Evolutionary conservation across 1,140 invertebrate genomes (phyloP), one percentile per base, ranked within the genome.

Genomic region (Pogonomyrmex barbatus): DNA sequence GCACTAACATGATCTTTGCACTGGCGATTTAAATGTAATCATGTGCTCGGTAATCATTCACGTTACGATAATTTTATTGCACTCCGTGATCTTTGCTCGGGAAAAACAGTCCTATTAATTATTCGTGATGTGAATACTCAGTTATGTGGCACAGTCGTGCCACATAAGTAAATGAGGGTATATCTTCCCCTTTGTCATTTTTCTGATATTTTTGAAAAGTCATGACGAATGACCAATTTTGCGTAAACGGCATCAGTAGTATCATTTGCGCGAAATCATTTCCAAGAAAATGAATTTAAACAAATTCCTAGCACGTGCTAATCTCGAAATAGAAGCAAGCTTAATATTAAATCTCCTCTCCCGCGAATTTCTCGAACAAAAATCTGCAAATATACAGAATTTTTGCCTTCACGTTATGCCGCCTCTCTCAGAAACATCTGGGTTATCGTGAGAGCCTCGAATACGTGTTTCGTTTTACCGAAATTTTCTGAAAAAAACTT

Each of bases 71-170:
- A 81, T 81, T 62, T 58, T 4, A n/a, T 24, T 47, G 39, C 39
- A 73, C 33, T n/a, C 24, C 30, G 67, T 73, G 39, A 83, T 83
- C 68, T 73, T 73, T 75, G 42, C 52, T 50, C 45, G 52, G 42
- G 33, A 83, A 47, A 17, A 83, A 83, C 68, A 75, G 47, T 75
- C 56, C 33, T n/a, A n/a, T 73, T 60, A 75, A 17, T 83, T 75
- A 60, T 70, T 50, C 17, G 33, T 33, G 42, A 70, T 75, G 56
- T 75, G 36, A 10, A 17, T 83, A 47, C 58, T 58, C n/a, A 8
- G 50, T 45, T 65, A 75, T 54, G 30, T 63, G 24, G 60, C 36
- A 42, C 42, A 68, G 36, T 1, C 47, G n/a, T 17, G n/a, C 8
- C 42, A 10, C 6, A 24, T 24, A 24, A 24, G 24, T 24, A 24